Conservation (phyloP, 2,113 vertebrate genomes). For the Penelope pileata region DNA sequence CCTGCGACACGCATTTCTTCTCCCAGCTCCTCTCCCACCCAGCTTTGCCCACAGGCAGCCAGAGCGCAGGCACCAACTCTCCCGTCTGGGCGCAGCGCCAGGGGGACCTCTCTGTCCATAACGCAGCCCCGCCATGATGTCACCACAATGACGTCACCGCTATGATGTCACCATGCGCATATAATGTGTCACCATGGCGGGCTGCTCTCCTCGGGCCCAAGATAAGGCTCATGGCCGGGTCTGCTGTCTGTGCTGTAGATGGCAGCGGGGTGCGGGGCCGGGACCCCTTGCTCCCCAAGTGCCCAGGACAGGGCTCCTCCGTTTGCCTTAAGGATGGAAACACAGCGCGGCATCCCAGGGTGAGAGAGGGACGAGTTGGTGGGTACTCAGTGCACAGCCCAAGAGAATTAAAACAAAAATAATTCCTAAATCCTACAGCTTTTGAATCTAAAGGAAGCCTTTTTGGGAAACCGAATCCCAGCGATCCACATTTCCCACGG, state of each 20-base stretch:
- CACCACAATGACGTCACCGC: background rate
- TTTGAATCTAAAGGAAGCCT: background rate
- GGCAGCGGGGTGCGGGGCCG: background rate
- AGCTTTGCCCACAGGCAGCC: too few relatives aligned
- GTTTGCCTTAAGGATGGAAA: background rate
- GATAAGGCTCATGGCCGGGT: too few relatives aligned
- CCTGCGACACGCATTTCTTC: background rate
- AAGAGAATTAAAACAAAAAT: background rate
- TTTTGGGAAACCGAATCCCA: background rate
- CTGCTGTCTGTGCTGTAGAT: background rate
- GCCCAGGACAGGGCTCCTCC: background rate
- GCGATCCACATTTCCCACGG: too few relatives aligned
- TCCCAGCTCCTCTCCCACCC: too few relatives aligned
- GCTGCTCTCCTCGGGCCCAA: background rate
- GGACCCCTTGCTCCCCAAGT: background rate
- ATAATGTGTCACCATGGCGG: rapidly evolving
- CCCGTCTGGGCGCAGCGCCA: too few relatives aligned
- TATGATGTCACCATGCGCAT: rapidly evolving
- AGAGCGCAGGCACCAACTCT: too few relatives aligned
- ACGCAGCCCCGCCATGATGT: too few relatives aligned
- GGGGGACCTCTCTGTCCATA: too few relatives aligned
- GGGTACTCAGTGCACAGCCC: background rate
- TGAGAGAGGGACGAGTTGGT: background rate
- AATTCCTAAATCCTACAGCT: background rate
- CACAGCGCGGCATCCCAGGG: background rate